Evolutionary conservation across 2,113 vertebrate species (phyloP), one percentile per base, ranked within the genome.

Genomic region (Phaethon lepturus): DNA sequence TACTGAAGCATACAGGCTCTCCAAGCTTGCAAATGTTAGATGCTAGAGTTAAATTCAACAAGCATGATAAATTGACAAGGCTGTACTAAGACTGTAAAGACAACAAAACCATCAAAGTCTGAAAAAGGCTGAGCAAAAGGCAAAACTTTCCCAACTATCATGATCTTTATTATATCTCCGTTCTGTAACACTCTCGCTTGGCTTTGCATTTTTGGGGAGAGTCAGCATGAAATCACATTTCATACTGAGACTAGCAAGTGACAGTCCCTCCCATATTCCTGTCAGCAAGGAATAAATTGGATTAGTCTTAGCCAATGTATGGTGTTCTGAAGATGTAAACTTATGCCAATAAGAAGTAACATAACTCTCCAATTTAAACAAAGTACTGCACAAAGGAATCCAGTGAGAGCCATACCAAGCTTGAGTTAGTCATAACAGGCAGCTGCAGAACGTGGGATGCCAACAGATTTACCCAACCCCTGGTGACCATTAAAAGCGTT

Each of bases 351-450:
- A 93, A 95, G 84, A 86, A 93, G 94, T 93, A 96, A 97, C 42
- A 86, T 79, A 95, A 95, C 77, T 84, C 93, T 95, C 88, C 95
- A 97, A 85, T 56, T 95, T 84, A 92, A 96, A 95, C 90, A 92
- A 92, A 93, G 69, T 88, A 86, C 59, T 89, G 66, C 86, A 92
- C 45, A 75, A 93, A 96, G 76, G 69, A 95, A 95, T 91, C 91
- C 94, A 94, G 90, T 12, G 23, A 96, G 49, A 93, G 68, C 79
- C 60, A 29, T 91, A 97, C 66, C 86, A 92, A 92, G 93, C 53
- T 89, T 23, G 66, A 87, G 76, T 91, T 94, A 96, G 96, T 95
- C 96, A 96, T 97, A 96, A 97, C 55, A 97, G 83, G 86, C 95
- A 96, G 95, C 88, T 96, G 92, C 76, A 91, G 73, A 78, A 86